Conservation (phyloP, 2,113 vertebrate species). For the Halcyon senegalensis region DNA sequence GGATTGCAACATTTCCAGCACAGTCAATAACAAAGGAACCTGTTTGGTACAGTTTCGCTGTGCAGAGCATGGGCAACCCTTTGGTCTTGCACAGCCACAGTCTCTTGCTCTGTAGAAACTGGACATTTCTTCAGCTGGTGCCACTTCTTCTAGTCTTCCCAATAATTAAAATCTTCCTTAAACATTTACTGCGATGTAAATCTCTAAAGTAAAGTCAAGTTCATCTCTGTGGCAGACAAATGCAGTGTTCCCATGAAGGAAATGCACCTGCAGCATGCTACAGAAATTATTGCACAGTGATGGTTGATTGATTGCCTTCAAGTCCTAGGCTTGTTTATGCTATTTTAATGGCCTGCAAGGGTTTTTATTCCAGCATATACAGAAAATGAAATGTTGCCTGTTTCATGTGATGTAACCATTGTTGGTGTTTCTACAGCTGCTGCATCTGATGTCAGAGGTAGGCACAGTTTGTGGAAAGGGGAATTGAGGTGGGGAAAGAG, state of each 20-base stretch:
- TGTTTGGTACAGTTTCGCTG: background rate
- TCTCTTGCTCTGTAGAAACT: background rate
- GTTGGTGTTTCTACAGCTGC: background rate
- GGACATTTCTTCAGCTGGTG: background rate
- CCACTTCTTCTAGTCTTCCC: background rate
- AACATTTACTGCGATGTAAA: background rate
- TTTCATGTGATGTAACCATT: background rate
- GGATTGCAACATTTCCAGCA: background rate
- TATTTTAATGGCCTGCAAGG: background rate
- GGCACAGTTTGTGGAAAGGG: background rate
- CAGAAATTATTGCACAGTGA: background rate
- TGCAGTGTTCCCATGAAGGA: background rate
- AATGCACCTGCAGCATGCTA: background rate
- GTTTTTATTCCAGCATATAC: background rate
- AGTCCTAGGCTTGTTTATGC: background rate
- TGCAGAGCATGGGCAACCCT: background rate
- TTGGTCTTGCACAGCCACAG: background rate
- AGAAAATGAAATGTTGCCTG: background rate
- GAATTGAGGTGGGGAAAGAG: background rate
- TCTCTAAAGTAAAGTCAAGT: background rate
- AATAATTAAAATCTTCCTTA: background rate
- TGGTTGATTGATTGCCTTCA: background rate
- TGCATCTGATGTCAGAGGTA: background rate
- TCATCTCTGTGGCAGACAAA: background rate
- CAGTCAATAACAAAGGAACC: background rate